These are phyloP conservation scores for Madoqua kirkii DNA, from an alignment of 2,113 vertebrate genomes.

Conservation along the genomic window DNA sequence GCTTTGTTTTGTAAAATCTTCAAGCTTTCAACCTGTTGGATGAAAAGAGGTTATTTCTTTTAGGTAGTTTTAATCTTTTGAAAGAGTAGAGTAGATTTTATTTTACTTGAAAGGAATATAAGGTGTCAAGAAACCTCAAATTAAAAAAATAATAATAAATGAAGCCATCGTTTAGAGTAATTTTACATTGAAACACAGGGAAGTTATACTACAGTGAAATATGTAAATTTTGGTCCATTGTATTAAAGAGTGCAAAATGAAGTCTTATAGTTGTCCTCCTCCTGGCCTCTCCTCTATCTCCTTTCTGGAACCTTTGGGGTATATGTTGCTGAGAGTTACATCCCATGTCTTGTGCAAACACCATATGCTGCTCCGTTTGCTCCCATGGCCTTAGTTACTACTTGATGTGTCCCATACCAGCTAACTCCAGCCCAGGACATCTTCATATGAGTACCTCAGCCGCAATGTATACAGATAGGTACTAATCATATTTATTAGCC, in stretches of 20 bases:
- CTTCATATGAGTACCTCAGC: background rate
- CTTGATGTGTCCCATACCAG: background rate
- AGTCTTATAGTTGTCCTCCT: background rate
- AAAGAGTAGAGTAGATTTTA: conserved; percentile 4
- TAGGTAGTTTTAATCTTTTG: background rate
- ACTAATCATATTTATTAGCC: background rate
- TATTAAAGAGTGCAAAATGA: background rate
- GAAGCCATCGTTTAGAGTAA: background rate
- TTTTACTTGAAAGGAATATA: conserved; percentile 4
- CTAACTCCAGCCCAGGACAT: background rate
- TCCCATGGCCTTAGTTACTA: background rate
- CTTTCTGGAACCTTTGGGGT: background rate
- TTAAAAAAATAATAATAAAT: background rate
- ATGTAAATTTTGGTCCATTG: background rate
- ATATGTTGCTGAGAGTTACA: background rate
- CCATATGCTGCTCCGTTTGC: background rate
- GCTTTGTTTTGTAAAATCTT: conserved; percentile 16
- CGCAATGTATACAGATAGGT: background rate
- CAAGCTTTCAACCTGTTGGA: background rate
- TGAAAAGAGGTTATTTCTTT: conserved; percentile 12
- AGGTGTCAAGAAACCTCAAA: background rate
- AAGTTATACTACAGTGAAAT: background rate
- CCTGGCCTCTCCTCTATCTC: accelerated
- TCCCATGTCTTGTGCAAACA: background rate
- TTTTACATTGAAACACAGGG: background rate